phyloP scores from a whole-genome alignment of 2,113 vertebrate genomes.

The Callopanchax toddi region DNA sequence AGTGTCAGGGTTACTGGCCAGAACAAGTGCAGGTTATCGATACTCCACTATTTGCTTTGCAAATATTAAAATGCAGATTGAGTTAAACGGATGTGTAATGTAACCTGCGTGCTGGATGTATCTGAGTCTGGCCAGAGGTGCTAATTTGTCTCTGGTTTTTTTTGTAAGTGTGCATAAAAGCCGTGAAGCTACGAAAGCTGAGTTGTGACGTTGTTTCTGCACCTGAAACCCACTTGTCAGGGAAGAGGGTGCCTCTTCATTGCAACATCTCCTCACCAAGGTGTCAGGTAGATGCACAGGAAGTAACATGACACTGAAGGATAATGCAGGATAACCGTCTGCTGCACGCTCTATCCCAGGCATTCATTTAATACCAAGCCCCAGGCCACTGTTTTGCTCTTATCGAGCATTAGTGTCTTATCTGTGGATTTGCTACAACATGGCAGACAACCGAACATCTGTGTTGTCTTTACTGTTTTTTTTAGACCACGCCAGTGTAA shows the following conservation, averaged over 20 bases:
- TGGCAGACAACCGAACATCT: background rate
- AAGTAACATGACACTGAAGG: constrained; percentile 40
- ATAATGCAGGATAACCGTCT: constrained; percentile 59
- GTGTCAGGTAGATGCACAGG: constrained; percentile 44
- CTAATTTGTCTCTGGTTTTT: background rate
- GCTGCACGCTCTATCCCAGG: constrained; percentile 28
- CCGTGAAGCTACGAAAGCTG: constrained; percentile 21
- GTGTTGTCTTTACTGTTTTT: background rate
- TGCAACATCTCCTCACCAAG: constrained; percentile 38
- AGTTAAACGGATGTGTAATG: background rate
- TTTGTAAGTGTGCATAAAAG: background rate
- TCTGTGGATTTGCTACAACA: constrained; percentile 15
- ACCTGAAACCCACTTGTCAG: constrained; percentile 53
- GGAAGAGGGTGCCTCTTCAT: constrained; percentile 42
- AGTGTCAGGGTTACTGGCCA: background rate
- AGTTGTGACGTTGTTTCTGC: constrained; percentile 31
- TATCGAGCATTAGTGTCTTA: constrained; percentile 27
- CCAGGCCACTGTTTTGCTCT: constrained; percentile 31
- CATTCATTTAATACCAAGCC: constrained; percentile 35
- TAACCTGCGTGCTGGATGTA: background rate
- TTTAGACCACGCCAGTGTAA: constrained; percentile 5
- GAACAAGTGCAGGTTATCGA: constrained; percentile 6
- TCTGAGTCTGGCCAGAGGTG: background rate
- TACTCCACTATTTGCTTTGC: background rate
- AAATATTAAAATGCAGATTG: background rate